Conservation (phyloP, 92 coral and sea anemone species). For the Montipora capitata region DNA sequence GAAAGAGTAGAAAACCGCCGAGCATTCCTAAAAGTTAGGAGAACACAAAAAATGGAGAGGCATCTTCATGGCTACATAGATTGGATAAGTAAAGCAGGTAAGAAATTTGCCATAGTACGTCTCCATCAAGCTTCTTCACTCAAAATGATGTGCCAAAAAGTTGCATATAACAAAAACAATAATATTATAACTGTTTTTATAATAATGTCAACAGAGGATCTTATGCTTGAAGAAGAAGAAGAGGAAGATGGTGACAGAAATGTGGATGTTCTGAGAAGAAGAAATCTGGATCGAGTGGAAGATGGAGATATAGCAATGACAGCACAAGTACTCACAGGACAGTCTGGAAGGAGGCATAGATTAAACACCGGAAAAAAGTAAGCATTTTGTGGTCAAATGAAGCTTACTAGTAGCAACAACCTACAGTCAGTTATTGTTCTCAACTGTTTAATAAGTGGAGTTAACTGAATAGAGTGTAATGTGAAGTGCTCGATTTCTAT, state of each 20-base stretch:
- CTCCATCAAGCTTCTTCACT: too few species aligned
- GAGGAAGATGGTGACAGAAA: constrained; percentile 91
- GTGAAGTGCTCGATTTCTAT: too few species aligned
- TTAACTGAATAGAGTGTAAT: too few species aligned
- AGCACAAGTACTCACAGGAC: constrained; percentile 94
- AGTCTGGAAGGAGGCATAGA: constrained; percentile 93
- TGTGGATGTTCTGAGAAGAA: constrained; percentile 79
- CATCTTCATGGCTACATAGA: constrained; percentile 96
- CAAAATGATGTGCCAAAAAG: neutral
- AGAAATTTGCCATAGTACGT: neutral
- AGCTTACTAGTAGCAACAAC: too few species aligned
- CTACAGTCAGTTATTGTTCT: too few species aligned
- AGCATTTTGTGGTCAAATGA: constrained; percentile 15
- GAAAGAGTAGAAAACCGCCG: constrained; percentile 99
- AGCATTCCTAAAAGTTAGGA: constrained; percentile 97
- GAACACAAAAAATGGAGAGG: constrained; percentile 97
- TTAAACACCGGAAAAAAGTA: constrained; percentile 95
- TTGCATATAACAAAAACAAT: too few species aligned
- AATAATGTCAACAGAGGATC: constrained; percentile 81
- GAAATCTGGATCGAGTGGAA: constrained; percentile 90
- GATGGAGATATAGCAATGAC: constrained; percentile 99
- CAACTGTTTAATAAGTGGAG: too few species aligned
- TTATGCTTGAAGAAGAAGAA: constrained; percentile 95
- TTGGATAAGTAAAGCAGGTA: constrained; percentile 99
- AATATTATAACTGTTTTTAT: neutral